Evolutionary conservation across 2,113 vertebrate species (phyloP).

Genomic region (Elgaria multicarinata): DNA sequence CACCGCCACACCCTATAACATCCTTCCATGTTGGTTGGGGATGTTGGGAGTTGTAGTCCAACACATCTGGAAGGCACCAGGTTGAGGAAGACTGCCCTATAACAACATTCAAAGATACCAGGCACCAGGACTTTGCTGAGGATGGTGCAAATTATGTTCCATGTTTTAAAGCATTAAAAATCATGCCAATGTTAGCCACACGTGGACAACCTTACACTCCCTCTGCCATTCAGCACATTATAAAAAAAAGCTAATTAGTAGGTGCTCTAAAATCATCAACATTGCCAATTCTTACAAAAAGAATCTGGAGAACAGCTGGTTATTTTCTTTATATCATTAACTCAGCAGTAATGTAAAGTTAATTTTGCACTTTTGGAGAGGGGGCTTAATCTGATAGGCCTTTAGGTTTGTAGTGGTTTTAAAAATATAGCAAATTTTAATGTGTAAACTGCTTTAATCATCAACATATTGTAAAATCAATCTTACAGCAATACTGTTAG

Average conservation of each 20-base stretch:
- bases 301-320: too few relatives aligned
- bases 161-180: slow-evolving; percentile 21
- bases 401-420: not conserved
- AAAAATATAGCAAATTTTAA: not conserved
- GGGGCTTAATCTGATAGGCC: not conserved
- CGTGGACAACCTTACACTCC: slow-evolving; percentile 30
- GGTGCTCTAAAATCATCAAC: slow-evolving; percentile 9
- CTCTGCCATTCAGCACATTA: slow-evolving; percentile 42
- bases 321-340: not conserved
- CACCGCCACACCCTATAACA: too few relatives aligned
- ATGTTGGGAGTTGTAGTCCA: too few relatives aligned
- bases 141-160: not conserved
- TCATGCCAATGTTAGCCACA: slow-evolving; percentile 21
- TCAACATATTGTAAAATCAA: not conserved
- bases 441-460: too few relatives aligned
- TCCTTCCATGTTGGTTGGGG: too few relatives aligned
- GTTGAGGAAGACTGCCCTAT: too few relatives aligned
- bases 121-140: not conserved
- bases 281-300: not conserved
- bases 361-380: not conserved
- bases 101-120: not conserved
- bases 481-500: not conserved
- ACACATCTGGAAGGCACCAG: too few relatives aligned
- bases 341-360: not conserved
- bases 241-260: slow-evolving; percentile 27